phyloP scores from a whole-genome alignment of 1,140 invertebrate species.

The Drosophila setifemur region DNA sequence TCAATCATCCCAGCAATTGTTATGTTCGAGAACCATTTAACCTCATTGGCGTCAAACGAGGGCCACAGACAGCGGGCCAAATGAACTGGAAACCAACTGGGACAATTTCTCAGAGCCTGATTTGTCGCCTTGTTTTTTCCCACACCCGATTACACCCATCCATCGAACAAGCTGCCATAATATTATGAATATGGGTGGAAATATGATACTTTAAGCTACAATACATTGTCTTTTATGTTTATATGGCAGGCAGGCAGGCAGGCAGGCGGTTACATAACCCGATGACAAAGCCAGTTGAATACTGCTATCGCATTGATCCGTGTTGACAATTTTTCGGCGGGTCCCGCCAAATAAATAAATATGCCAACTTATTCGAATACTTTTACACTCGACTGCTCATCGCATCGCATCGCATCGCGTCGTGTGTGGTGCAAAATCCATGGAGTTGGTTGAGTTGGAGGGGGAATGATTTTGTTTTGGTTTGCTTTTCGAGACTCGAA shows the following conservation, averaged over 20 bases:
- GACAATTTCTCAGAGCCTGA: slow-evolving; percentile 44
- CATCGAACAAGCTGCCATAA: slow-evolving; percentile 19
- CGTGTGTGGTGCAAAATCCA: slow-evolving; percentile 44
- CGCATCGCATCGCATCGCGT: too few species aligned
- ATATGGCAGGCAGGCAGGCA: slow-evolving; percentile 23
- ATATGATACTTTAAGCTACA: slow-evolving; percentile 72
- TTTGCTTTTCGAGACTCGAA: slow-evolving; percentile 13
- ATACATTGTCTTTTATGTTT: slow-evolving; percentile 55
- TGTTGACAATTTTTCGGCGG: slow-evolving; percentile 65
- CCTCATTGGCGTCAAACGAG: slow-evolving; percentile 13
- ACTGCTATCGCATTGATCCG: slow-evolving; percentile 56
- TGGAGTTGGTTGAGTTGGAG: not conserved
- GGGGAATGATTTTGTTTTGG: slow-evolving; percentile 14
- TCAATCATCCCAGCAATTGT: slow-evolving; percentile 55
- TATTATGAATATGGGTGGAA: slow-evolving; percentile 63
- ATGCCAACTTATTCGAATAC: slow-evolving; percentile 38
- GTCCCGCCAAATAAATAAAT: slow-evolving; percentile 59
- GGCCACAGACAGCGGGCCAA: slow-evolving; percentile 5
- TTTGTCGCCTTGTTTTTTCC: slow-evolving; percentile 39
- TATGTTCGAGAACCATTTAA: slow-evolving; percentile 33
- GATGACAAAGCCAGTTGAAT: slow-evolving; percentile 26
- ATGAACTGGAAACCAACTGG: slow-evolving; percentile 68
- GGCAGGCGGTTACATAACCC: slow-evolving; percentile 42
- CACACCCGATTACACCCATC: slow-evolving; percentile 1
- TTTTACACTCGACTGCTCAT: slow-evolving; percentile 37